Percentiles rank a stretch among this genome's conserved stretches.
Conservation (phyloP, 1,140 invertebrate species). For the Panagrolaimus sp. region DNA sequence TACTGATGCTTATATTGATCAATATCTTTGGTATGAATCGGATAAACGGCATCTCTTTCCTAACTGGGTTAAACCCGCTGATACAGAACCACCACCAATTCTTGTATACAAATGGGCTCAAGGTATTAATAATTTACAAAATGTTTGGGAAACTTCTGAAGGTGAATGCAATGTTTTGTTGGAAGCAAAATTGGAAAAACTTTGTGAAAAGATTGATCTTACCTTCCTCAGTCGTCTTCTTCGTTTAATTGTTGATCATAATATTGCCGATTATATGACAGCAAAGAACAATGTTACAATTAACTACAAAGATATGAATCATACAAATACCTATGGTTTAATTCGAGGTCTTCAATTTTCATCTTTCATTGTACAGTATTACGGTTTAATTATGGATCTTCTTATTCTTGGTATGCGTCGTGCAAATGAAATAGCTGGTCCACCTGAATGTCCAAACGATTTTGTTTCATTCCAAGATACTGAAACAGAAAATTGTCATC, state of each 20-base stretch:
- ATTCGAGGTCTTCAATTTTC: constrained; percentile 96
- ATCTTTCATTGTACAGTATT: constrained; percentile 94
- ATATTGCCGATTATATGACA: constrained; percentile 99
- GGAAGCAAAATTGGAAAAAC: constrained; percentile 87
- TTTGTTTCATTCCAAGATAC: constrained; percentile 66
- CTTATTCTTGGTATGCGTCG: constrained; percentile 88
- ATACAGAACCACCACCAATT: constrained; percentile 93
- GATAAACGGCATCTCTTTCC: constrained; percentile 93
- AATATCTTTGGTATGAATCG: constrained; percentile 99
- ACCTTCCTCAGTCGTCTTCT: constrained; percentile 90
- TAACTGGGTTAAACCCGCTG: constrained; percentile 93
- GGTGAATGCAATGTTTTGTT: constrained; percentile 96
- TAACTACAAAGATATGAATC: constrained; percentile 98
- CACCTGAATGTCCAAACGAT: constrained; percentile 71
- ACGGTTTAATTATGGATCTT: constrained; percentile 87
- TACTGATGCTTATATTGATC: constrained; percentile 98
- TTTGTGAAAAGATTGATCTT: constrained; percentile 99
- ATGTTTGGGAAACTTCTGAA: constrained; percentile 96
- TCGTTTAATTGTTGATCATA: constrained; percentile 91
- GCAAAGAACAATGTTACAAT: constrained; percentile 99
- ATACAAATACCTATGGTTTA: constrained; percentile 94
- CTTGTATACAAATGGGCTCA: constrained; percentile 99
- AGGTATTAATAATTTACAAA: constrained; percentile 94
- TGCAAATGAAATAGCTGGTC: constrained; percentile 95
- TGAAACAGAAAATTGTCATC: constrained; percentile 82